phyloP scores from a whole-genome alignment of 2,888 invertebrate genomes.

The Pterobdella sp. region DNA sequence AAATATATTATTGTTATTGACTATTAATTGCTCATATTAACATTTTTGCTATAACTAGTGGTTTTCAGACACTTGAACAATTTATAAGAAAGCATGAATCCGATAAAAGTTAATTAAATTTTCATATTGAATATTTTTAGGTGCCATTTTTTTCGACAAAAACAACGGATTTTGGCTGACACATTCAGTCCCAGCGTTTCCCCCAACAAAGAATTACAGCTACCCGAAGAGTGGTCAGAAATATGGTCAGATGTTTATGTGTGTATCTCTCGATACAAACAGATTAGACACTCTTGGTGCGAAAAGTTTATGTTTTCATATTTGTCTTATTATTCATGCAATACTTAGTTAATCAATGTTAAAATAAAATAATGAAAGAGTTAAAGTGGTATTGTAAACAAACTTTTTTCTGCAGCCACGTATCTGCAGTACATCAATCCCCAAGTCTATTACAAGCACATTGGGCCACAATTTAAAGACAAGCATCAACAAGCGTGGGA shows the following conservation, averaged over 20 bases:
- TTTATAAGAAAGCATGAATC: too few species aligned
- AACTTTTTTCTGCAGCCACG: not conserved
- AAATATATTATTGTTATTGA: too few species aligned
- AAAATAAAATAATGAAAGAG: too few species aligned
- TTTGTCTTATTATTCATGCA: not conserved
- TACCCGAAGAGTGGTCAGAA: conserved; percentile 1
- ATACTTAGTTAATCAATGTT: too few species aligned
- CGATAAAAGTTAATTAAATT: too few species aligned
- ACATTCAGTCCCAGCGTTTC: conserved; percentile 21
- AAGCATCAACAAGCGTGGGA: not conserved
- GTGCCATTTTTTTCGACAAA: conserved; percentile 9
- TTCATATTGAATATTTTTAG: too few species aligned
- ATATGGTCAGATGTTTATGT: conserved; percentile 18
- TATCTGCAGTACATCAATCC: conserved; percentile 21
- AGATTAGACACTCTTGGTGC: not conserved
- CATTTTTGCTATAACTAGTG: not conserved
- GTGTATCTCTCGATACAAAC: not conserved
- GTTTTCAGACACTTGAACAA: not conserved
- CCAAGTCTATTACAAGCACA: conserved; percentile 5
- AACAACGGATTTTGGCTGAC: conserved; percentile 22
- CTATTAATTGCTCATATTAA: too few species aligned
- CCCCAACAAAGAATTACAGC: not conserved
- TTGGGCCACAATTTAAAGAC: not conserved
- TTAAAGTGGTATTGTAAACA: too few species aligned
- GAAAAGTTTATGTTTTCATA: not conserved